phyloP scores from a whole-genome alignment of 2,797 vertebrate genomes.

The Danionella dracula region DNA sequence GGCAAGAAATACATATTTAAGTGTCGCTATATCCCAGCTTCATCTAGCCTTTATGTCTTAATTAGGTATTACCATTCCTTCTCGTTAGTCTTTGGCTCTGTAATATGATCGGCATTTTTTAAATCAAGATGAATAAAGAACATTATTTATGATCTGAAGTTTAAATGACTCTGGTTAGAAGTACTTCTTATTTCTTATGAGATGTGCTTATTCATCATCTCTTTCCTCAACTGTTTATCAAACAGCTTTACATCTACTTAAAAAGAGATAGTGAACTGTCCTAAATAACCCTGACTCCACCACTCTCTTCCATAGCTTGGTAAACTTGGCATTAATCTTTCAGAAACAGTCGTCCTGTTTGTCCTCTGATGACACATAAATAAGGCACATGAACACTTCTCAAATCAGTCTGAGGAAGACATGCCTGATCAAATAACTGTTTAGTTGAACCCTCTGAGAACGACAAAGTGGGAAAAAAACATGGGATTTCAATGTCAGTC shows the following conservation, averaged over 20 bases:
- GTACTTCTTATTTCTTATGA: too few relatives aligned
- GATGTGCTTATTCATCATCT: background rate
- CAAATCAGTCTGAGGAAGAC: constrained; percentile 11
- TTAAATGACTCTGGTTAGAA: too few relatives aligned
- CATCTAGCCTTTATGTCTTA: too few relatives aligned
- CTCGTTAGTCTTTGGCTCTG: too few relatives aligned
- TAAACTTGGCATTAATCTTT: background rate
- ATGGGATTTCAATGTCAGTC: constrained; percentile 10
- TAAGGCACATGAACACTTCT: background rate
- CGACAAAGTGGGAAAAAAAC: background rate
- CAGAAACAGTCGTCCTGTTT: background rate
- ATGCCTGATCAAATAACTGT: background rate
- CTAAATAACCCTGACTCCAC: background rate
- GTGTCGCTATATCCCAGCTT: too few relatives aligned
- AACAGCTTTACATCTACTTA: background rate
- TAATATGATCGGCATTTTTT: too few relatives aligned
- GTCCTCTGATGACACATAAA: background rate
- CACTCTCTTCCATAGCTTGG: background rate
- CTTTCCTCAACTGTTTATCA: background rate
- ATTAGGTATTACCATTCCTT: too few relatives aligned
- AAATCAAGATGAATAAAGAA: too few relatives aligned
- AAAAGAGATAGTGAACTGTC: background rate
- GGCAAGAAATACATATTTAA: too few relatives aligned
- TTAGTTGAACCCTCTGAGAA: background rate
- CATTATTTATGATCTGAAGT: too few relatives aligned